phyloP scores from a whole-genome alignment of 2,888 invertebrate genomes.

The Lasioglossum lativentre region DNA sequence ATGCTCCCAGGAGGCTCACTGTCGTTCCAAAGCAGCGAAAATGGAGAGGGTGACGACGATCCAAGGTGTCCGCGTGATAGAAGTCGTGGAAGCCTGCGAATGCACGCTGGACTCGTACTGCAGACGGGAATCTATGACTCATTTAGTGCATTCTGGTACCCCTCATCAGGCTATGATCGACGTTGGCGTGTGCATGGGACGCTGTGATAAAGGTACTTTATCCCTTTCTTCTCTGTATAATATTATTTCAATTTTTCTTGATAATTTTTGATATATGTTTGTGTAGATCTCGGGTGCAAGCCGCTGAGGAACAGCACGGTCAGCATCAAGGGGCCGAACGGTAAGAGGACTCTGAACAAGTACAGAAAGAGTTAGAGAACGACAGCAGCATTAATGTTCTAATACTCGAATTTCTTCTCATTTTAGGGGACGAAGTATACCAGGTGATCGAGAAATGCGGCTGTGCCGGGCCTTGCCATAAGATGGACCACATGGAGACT shows the following conservation, averaged over 20 bases:
- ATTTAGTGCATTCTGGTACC: conserved; percentile 82
- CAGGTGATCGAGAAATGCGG: conserved; percentile 84
- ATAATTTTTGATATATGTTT: background rate
- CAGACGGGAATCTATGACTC: conserved; percentile 78
- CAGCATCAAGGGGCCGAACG: conserved; percentile 83
- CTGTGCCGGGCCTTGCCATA: conserved; percentile 83
- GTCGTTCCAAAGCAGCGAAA: conserved; percentile 80
- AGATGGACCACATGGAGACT: conserved; percentile 83
- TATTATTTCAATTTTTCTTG: background rate
- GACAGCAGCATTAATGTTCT: background rate
- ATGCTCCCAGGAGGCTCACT: conserved; percentile 79
- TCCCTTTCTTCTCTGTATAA: background rate
- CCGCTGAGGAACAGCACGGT: conserved; percentile 82
- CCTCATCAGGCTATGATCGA: conserved; percentile 83
- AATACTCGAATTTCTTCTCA: background rate
- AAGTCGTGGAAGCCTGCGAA: conserved; percentile 82
- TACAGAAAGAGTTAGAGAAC: too few species aligned
- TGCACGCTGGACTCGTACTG: conserved; percentile 80
- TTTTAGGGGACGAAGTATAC: conserved; percentile 81
- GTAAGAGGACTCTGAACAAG: conserved; percentile 61
- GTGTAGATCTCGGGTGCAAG: conserved; percentile 79
- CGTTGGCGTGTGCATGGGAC: conserved; percentile 83
- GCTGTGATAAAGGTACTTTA: conserved; percentile 79
- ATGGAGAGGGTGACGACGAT: conserved; percentile 83
- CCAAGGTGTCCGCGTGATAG: conserved; percentile 81